These are phyloP conservation scores for Bedellia somnulentella DNA, from an alignment of 2,888 invertebrate species.

Conservation along the genomic window DNA sequence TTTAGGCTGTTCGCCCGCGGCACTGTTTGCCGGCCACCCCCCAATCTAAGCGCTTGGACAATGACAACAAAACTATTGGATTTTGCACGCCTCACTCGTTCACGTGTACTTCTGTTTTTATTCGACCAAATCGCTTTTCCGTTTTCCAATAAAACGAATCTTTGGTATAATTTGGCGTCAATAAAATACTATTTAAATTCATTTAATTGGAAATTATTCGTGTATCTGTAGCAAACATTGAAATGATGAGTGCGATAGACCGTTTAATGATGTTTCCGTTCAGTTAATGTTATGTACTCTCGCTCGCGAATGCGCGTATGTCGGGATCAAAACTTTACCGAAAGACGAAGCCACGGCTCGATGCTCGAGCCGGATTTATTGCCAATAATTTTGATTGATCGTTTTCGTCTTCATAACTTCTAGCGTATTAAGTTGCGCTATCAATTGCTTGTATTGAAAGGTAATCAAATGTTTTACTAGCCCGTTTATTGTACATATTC, in stretches of 20 bases:
- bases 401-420: slow-evolving; percentile 12
- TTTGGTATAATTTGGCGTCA: no score
- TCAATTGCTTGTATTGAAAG: slow-evolving; percentile 3
- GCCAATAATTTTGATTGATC: slow-evolving; percentile 59
- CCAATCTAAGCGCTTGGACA: slow-evolving; percentile 11
- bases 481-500: no score
- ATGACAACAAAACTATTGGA: slow-evolving; percentile 13
- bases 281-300: no score
- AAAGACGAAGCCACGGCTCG: slow-evolving; percentile 15
- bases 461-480: no score
- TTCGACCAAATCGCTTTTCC: no score
- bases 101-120: slow-evolving; percentile 3
- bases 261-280: no score
- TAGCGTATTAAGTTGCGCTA: slow-evolving; percentile 3
- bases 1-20: slow-evolving; percentile 3
- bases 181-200: not conserved
- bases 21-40: slow-evolving; percentile 2
- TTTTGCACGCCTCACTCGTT: slow-evolving; percentile 12
- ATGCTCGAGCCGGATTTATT: slow-evolving; percentile 12
- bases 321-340: no score
- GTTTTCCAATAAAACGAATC: no score
- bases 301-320: no score
- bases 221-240: no score
- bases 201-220: slow-evolving; percentile 1
- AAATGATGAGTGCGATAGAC: no score